Evolutionary conservation across 2,113 vertebrate genomes (phyloP).

Genomic region (Puma concolor): DNA sequence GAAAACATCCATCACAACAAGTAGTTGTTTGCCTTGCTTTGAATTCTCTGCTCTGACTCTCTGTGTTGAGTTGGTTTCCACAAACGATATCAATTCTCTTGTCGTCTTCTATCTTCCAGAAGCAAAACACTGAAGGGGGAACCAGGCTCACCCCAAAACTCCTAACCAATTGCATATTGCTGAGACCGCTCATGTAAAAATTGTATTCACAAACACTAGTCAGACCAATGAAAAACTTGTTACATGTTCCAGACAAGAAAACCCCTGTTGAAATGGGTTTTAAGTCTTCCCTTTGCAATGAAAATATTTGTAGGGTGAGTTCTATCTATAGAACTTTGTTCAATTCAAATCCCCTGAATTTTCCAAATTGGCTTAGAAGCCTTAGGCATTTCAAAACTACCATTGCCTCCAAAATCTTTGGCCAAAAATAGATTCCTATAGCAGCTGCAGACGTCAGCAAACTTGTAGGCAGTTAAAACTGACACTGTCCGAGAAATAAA

Average conservation of each 20-base stretch:
- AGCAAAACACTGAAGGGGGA: background rate
- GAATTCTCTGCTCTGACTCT: background rate
- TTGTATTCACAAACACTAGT: background rate
- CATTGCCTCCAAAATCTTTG: slow-evolving; percentile 35
- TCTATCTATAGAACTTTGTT: slow-evolving; percentile 55
- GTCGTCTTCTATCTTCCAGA: background rate
- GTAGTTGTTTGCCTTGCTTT: background rate
- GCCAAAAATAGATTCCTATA: slow-evolving; percentile 35
- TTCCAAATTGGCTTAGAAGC: slow-evolving; percentile 55
- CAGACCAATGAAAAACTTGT: background rate
- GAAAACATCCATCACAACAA: background rate
- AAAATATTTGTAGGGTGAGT: slow-evolving; percentile 52
- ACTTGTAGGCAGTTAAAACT: slow-evolving; percentile 33
- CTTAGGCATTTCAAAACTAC: slow-evolving; percentile 25
- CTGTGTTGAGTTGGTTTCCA: background rate
- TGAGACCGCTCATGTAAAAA: background rate
- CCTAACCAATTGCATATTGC: background rate
- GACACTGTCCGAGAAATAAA: background rate
- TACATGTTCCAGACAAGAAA: background rate
- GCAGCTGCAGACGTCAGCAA: slow-evolving; percentile 30
- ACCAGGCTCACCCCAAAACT: background rate
- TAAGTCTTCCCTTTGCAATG: slow-evolving; percentile 21
- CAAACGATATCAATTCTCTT: background rate
- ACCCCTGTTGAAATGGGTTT: background rate
- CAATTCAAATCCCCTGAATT: slow-evolving; percentile 50